Conservation (phyloP, 2,888 invertebrate species). For the Acrobasis suavella region DNA sequence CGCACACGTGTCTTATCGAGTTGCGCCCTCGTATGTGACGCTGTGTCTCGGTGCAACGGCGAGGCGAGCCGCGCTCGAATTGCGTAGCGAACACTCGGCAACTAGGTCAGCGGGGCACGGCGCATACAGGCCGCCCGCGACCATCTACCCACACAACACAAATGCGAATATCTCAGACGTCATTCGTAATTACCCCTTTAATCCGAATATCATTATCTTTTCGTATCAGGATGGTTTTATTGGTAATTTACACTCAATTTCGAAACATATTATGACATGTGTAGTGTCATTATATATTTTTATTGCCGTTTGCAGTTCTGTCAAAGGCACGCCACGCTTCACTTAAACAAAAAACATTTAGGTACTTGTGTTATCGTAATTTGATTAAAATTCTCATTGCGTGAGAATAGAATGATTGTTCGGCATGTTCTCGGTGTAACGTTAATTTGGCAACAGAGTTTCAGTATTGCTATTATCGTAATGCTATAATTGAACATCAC, state of each 20-base stretch:
- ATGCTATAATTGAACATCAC: slow-evolving; percentile 67
- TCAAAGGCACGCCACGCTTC: no score
- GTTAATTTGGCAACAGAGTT: slow-evolving; percentile 52
- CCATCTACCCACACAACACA: slow-evolving; percentile 43
- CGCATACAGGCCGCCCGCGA: slow-evolving; percentile 50
- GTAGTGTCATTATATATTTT: not conserved
- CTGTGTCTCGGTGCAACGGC: slow-evolving; percentile 40
- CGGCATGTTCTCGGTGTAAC: slow-evolving; percentile 24
- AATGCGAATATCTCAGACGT: slow-evolving; percentile 39
- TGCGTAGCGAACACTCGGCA: slow-evolving; percentile 75
- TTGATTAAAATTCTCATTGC: slow-evolving; percentile 20
- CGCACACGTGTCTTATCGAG: slow-evolving; percentile 13
- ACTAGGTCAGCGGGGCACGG: slow-evolving; percentile 78
- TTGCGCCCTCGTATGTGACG: slow-evolving; percentile 30
- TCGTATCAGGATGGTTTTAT: no score
- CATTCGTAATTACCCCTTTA: slow-evolving; percentile 25
- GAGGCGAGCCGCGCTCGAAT: slow-evolving; percentile 73
- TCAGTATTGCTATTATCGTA: slow-evolving; percentile 52
- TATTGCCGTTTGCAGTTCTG: not conserved
- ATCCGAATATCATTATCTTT: not conserved
- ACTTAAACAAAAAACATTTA: not conserved
- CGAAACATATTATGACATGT: no score
- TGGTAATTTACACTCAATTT: no score
- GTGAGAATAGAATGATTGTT: slow-evolving; percentile 26
- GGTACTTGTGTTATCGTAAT: slow-evolving; percentile 4